These are phyloP conservation scores for Bubo bubo DNA, from an alignment of 2,113 vertebrate species.

Conservation along the genomic window DNA sequence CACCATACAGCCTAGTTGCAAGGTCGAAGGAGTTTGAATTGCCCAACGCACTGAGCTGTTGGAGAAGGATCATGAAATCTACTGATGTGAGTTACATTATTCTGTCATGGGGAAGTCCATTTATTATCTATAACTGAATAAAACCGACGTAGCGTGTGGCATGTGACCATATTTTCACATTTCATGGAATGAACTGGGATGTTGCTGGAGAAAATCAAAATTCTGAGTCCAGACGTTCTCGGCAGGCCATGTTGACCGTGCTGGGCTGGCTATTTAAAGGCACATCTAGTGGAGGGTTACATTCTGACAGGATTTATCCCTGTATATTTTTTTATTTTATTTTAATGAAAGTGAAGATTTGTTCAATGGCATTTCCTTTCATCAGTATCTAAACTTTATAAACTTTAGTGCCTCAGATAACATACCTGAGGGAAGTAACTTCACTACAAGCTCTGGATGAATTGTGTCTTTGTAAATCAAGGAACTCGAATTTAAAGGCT, in stretches of 20 bases:
- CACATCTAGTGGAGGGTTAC: neutral
- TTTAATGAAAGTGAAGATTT: neutral
- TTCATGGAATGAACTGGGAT: neutral
- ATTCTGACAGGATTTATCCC: too few species aligned
- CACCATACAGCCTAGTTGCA: neutral
- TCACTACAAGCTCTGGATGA: neutral
- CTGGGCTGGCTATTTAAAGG: neutral
- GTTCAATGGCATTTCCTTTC: neutral
- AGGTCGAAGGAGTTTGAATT: neutral
- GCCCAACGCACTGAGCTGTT: neutral
- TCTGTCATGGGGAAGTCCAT: neutral
- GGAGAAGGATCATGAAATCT: neutral
- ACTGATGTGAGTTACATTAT: neutral
- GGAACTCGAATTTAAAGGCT: neutral
- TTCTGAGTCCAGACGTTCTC: neutral
- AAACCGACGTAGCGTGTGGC: fast-evolving
- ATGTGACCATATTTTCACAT: neutral
- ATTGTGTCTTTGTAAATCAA: too few species aligned
- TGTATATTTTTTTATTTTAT: fast-evolving
- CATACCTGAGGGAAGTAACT: neutral
- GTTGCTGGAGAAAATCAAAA: neutral
- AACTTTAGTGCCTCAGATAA: neutral
- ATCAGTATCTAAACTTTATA: neutral
- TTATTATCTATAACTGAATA: neutral
- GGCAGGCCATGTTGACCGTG: fast-evolving